Base-by-base conservation (phyloP, 2,797 vertebrate genomes). In the Sebastes taczanowskii region DNA sequence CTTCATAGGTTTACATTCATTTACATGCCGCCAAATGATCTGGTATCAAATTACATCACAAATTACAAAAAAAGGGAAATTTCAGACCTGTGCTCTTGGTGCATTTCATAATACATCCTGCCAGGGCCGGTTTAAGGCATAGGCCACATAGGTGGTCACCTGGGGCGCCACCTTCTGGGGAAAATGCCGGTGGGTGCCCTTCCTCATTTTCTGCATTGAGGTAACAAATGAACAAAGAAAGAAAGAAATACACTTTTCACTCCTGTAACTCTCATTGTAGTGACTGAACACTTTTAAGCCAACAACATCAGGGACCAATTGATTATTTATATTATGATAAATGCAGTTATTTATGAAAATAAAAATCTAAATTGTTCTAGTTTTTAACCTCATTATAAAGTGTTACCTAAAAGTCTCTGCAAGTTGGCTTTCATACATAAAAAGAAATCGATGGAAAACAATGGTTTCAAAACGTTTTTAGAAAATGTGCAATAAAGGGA, bases 311-410 rank as follows among this genome's bases (percentile, higher is more conserved):
- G 38, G 14, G 38, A 42, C 14, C 38, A 42, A 42, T 42, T 42
- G 2, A 42, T 42, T 42, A 42, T 42, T 16, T 42, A 3, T 42
- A 42, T 16, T 42, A 1, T 42, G 38, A 42, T 42, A 16, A 42
- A 42, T 42, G 38, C 38, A 42, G 38, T 42, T 16, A 42, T 42
- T 42, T 42, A 42, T 42, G 38, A 42, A 42, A 42, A 0, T 42
- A 42, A 0, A 42, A 42, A 3, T 42, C 14, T 16, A 7, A 16
- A 42, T 7, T 42, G 1, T 42, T 42, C 0, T 29, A 23, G 0
- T 30, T 60, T 20, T 60, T 29, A 18, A 59, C 25, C 55, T 27
- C 14, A 7, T 42, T 4, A 27, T 14, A 25, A 16, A 25, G 53
- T 55, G 11, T 58, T 7, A 14, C 25, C 3, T 27, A 29, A 59